A percentile compares a stretch with the other conserved stretches of the same genome.
Evolutionary conservation across 23 tunicate species (phyloP).

Genomic region (Aplidium turbinatum): DNA sequence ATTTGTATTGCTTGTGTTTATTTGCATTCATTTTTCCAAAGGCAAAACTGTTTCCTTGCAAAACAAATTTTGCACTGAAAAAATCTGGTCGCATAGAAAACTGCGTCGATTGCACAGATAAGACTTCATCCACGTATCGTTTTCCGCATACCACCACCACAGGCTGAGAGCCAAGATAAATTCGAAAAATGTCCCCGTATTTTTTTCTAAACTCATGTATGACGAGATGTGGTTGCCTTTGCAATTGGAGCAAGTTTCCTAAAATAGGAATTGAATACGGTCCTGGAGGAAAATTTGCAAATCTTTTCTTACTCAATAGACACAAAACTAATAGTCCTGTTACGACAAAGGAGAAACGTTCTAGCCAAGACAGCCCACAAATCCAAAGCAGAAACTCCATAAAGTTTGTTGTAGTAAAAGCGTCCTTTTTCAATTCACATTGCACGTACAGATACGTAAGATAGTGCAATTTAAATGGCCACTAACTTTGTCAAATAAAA

Average conservation of each 20-base stretch:
- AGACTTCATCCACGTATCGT: constrained; percentile 8
- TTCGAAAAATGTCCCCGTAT: constrained; percentile 48
- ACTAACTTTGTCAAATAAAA: no score
- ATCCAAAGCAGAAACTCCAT: no score
- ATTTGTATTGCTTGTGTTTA: constrained; percentile 36
- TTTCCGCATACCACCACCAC: constrained; percentile 31
- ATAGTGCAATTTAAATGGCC: no score
- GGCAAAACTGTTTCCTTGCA: constrained; percentile 48
- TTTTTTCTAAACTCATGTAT: constrained; percentile 20
- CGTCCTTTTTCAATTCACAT: no score
- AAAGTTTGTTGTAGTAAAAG: no score
- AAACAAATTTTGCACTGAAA: background rate
- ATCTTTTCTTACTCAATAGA: background rate
- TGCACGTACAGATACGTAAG: no score
- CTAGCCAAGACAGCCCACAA: background rate
- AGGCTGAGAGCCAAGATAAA: constrained; percentile 27
- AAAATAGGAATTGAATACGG: constrained; percentile 47
- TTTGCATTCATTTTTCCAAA: constrained; percentile 30
- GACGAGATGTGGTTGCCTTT: constrained; percentile 11
- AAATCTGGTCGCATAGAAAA: constrained; percentile 54
- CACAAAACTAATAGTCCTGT: background rate
- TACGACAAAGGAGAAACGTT: background rate
- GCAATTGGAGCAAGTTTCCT: constrained; percentile 46
- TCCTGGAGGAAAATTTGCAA: constrained; percentile 28
- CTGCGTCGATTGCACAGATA: constrained; percentile 34